A percentile compares a stretch with the other conserved stretches of the same genome.
Evolutionary conservation across 1,140 invertebrate genomes (phyloP).

Genomic region (Muscidifurax raptorellus): DNA sequence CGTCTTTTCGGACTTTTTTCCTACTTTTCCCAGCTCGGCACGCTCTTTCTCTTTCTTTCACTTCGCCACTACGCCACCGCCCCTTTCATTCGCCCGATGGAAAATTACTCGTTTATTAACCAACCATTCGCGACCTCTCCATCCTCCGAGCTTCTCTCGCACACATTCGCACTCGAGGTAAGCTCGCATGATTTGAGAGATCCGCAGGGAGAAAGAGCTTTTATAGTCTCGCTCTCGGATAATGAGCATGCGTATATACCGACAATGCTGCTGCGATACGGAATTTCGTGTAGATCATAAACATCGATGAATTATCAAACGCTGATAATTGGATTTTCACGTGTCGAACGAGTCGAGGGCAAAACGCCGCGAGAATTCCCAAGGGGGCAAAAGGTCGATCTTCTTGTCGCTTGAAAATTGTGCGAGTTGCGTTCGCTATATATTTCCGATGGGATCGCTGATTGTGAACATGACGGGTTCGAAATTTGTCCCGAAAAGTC

Average conservation of each 20-base stretch:
- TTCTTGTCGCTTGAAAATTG: conserved; percentile 9
- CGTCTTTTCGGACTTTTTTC: conserved; percentile 55
- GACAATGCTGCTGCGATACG: not conserved
- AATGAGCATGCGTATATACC: not conserved
- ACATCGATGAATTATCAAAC: conserved; percentile 46
- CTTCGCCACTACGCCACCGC: too few relatives aligned
- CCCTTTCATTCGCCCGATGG: not conserved
- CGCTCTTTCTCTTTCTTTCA: not conserved
- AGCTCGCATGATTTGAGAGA: not conserved
- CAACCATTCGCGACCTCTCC: not conserved
- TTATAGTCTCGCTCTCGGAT: not conserved
- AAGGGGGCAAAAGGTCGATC: conserved; percentile 20
- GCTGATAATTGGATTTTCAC: conserved; percentile 32
- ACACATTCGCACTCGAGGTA: too few relatives aligned
- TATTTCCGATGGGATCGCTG: not conserved
- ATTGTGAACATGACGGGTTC: conserved; percentile 55
- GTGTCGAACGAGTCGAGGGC: conserved; percentile 45
- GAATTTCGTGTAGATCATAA: not conserved
- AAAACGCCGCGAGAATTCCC: not conserved
- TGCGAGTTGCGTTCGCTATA: not conserved
- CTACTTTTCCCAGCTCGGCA: not conserved
- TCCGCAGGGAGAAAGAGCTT: not conserved
- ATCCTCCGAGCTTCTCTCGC: conserved; percentile 4
- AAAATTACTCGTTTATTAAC: conserved; percentile 13
- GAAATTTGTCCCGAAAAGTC: conserved; percentile 61